Conservation (phyloP, 2,113 vertebrate genomes). For the Bolborhynchus lineola region DNA sequence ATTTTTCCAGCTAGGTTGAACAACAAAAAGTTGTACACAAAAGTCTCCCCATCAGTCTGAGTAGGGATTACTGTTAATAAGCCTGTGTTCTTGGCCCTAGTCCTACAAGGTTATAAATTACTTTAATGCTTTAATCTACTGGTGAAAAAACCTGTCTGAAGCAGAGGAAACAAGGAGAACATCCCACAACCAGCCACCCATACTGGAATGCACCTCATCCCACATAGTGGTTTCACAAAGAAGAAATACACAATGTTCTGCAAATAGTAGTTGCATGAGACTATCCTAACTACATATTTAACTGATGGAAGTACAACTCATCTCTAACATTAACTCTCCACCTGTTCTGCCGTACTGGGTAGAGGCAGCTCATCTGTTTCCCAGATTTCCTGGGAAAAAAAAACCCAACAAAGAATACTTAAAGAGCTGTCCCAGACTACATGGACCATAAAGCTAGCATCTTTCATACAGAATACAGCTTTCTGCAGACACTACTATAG, state of each 20-base stretch:
- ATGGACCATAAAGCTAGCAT: fast-evolving
- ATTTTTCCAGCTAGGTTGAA: not conserved
- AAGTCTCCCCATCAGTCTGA: slow-evolving; percentile 34
- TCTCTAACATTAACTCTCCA: not conserved
- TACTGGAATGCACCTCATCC: not conserved
- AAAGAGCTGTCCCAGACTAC: not conserved
- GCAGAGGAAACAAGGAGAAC: not conserved
- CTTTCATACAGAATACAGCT: not conserved
- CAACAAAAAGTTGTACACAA: slow-evolving; percentile 13
- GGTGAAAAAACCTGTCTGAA: not conserved
- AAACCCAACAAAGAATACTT: fast-evolving
- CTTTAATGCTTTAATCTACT: slow-evolving; percentile 9
- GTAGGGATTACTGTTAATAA: slow-evolving; percentile 39
- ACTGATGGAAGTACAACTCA: not conserved
- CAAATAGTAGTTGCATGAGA: not conserved
- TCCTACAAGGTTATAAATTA: not conserved
- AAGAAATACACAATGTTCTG: not conserved
- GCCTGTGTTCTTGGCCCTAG: not conserved
- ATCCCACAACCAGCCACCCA: not conserved
- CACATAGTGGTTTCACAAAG: not conserved
- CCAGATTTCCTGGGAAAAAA: not conserved
- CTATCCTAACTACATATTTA: not conserved
- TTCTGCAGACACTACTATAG: not conserved
- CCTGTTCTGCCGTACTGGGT: fast-evolving
- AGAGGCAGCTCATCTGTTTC: not conserved